Percentiles rank a stretch among this genome's conserved stretches.
phyloP scores from a whole-genome alignment of 2,113 vertebrate species.

The Anolis sagrei region DNA sequence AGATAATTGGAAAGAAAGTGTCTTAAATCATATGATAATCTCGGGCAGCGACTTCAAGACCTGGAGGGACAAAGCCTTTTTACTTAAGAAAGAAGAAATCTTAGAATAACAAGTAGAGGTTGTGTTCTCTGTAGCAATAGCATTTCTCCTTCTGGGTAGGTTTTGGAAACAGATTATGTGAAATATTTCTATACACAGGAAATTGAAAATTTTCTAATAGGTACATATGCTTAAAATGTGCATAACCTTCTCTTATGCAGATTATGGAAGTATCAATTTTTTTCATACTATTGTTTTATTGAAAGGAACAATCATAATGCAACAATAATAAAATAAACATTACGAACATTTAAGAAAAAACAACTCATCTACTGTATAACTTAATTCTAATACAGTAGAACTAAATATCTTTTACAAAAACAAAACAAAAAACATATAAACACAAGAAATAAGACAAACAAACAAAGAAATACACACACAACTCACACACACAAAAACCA shows the following conservation, averaged over 20 bases:
- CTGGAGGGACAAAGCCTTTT: background rate
- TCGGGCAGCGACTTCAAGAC: background rate
- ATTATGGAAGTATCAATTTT: too few relatives aligned
- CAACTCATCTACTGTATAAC: too few relatives aligned
- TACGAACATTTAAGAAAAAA: too few relatives aligned
- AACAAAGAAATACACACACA: too few relatives aligned
- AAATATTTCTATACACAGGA: background rate
- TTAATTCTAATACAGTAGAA: too few relatives aligned
- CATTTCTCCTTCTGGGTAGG: background rate
- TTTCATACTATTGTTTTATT: too few relatives aligned
- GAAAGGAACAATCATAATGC: too few relatives aligned
- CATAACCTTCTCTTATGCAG: background rate
- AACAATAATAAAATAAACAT: too few relatives aligned
- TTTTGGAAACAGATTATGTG: background rate
- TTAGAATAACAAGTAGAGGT: background rate
- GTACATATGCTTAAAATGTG: background rate
- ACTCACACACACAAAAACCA: too few relatives aligned
- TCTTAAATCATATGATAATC: constrained; percentile 47
- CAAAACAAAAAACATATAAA: too few relatives aligned
- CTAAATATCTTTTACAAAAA: too few relatives aligned
- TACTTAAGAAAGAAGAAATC: constrained; percentile 7
- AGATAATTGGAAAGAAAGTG: constrained; percentile 15
- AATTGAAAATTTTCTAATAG: background rate
- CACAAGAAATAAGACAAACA: too few relatives aligned
- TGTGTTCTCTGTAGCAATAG: background rate